Conservation (phyloP, 2,797 vertebrate species). For the Euthynnus affinis region DNA sequence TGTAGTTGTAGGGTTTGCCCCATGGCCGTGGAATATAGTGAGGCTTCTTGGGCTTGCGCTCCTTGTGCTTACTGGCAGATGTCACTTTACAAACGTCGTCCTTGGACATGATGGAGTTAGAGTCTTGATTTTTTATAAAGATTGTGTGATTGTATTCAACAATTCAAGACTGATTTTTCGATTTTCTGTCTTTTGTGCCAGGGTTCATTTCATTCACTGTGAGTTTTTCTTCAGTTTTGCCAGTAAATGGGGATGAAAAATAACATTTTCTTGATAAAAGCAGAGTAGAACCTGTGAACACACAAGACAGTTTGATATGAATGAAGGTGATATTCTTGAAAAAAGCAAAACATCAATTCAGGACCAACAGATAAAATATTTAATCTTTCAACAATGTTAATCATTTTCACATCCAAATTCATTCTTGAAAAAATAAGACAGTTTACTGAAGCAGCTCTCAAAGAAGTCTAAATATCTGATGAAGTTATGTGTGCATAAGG, state of each 20-base stretch:
- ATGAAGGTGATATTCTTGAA: background rate
- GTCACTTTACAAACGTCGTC: conserved; percentile 90
- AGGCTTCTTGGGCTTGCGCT: conserved; percentile 97
- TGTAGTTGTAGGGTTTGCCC: conserved; percentile 99
- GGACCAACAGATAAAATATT: background rate
- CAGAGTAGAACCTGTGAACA: conserved; percentile 58
- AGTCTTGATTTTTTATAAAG: conserved; percentile 11
- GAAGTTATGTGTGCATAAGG: conserved; percentile 37
- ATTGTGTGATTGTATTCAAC: background rate
- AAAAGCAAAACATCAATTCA: background rate
- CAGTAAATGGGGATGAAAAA: background rate
- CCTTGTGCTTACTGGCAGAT: conserved; percentile 91
- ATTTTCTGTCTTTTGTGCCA: conserved; percentile 1
- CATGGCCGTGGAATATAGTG: conserved; percentile 98
- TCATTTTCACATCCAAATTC: background rate
- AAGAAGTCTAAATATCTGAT: background rate
- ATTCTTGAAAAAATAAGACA: background rate
- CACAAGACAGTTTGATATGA: conserved; percentile 35
- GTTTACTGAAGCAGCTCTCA: conserved; percentile 1
- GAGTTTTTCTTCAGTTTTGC: conserved; percentile 30
- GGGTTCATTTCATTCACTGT: conserved; percentile 51
- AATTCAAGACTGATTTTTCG: conserved; percentile 10
- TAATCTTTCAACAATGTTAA: background rate
- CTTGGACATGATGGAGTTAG: conserved; percentile 89
- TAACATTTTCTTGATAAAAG: conserved; percentile 44